Evolutionary conservation across 1,140 invertebrate genomes (phyloP).

Genomic region (Nixonia krombeini): DNA sequence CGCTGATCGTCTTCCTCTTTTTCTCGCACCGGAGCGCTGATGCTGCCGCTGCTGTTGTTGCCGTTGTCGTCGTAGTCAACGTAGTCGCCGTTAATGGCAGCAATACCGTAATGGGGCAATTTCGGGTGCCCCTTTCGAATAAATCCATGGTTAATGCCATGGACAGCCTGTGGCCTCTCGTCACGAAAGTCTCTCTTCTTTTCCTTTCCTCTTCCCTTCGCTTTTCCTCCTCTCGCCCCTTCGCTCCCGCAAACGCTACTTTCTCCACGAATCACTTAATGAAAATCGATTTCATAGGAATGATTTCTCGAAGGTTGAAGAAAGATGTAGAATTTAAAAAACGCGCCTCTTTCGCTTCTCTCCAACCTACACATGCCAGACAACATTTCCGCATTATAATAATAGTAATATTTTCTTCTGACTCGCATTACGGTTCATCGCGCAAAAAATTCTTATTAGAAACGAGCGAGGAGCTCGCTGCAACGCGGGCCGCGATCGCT

Average conservation of each 20-base stretch:
- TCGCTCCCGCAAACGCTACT: too few species aligned
- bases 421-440: constrained; percentile 22
- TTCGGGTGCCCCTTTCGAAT: constrained; percentile 63
- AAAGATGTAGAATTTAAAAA: too few species aligned
- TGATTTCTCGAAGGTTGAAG: too few species aligned
- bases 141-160: constrained; percentile 69
- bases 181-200: constrained; percentile 21
- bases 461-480: too few species aligned
- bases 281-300: too few species aligned
- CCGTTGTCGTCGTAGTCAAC: constrained; percentile 34
- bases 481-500: constrained; percentile 23
- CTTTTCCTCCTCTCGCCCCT: constrained; percentile 13
- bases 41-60: constrained; percentile 21
- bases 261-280: too few species aligned
- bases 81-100: constrained; percentile 48
- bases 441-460: constrained; percentile 40
- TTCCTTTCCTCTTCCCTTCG: neutral
- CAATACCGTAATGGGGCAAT: constrained; percentile 70
- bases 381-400: constrained; percentile 17
- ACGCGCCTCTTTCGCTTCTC: too few species aligned
- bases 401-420: constrained; percentile 36
- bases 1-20: constrained; percentile 13
- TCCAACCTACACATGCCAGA: too few species aligned
- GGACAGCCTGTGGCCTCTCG: constrained; percentile 18
- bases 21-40: constrained; percentile 25